Evolutionary conservation across 2,888 invertebrate species (phyloP), one percentile per base, ranked within the genome.

Genomic region (Chymomyza procnemis): DNA sequence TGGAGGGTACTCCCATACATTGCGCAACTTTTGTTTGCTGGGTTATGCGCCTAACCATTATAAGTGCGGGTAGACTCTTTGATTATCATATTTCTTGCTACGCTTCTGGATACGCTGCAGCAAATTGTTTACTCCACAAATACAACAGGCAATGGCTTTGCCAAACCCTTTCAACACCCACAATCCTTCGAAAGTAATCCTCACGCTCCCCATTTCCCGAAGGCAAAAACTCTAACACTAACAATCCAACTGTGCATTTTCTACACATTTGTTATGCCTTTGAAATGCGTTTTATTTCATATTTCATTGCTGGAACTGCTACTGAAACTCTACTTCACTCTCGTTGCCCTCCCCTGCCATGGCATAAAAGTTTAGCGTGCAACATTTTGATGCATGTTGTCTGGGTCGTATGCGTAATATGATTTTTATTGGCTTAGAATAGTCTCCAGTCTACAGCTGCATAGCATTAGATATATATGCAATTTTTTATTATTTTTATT

Each of bases 371-470:
- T 80, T 81, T 76, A 80, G 79, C 69, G 81, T 12, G 34, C 73
- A 80, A 80, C 81, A 81, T 76, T 81, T 81, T 83, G 84, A 76
- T 81, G 86, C 86, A 73, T 22, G 18, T 22, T 14, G 58, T 34
- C 60, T 46, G 16, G 50, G 68, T 66, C 80, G 74, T 83, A 80
- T 83, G 69, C 69, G 84, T 84, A 84, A 84, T 84, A 76, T 86
- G 79, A 78, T 70, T 81, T 81, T 81, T 80, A 86, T 81, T 81
- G 86, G 84, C 71, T 81, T 83, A 69, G 71, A 78, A 75, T 73
- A 64, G 75, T 66, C 75, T 41, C 9, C 12, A 41, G 12, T 66
- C 75, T 41, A 41, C 12, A 41, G 12, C 12, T 12, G 34, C 34
- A 41, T 41, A 9, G 9, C 34, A 34, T 34, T 34, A 34, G 26